These are phyloP conservation scores for Taurulus bubalis DNA, from an alignment of 2,113 vertebrate genomes.

Conservation along the genomic window DNA sequence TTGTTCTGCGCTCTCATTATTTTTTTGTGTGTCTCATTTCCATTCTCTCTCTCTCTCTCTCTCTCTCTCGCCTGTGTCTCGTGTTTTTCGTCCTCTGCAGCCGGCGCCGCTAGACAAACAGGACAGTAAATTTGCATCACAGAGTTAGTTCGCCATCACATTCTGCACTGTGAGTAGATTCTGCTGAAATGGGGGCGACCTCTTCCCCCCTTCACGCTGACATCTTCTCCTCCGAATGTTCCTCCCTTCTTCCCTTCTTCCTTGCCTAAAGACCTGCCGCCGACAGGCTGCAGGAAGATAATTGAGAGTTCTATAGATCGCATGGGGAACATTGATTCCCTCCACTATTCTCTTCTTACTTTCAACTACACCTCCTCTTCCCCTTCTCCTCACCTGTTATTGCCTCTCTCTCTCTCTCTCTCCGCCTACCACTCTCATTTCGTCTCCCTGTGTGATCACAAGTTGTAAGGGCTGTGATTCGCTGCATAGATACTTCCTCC, in stretches of 20 bases:
- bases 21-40: constrained; percentile 47
- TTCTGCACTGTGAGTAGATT: constrained; percentile 45
- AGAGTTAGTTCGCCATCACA: constrained; percentile 40
- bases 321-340: constrained; percentile 74
- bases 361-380: constrained; percentile 48
- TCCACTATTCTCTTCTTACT: constrained; percentile 58
- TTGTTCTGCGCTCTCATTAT: constrained; percentile 1
- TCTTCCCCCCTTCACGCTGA: constrained; percentile 11
- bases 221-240: constrained; percentile 46
- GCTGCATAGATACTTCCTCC: constrained; percentile 71
- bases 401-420: constrained; percentile 12
- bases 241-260: constrained; percentile 21
- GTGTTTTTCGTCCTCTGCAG: constrained; percentile 58
- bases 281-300: constrained; percentile 75
- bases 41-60: constrained; percentile 14
- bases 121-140: constrained; percentile 64
- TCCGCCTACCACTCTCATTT: constrained; percentile 36
- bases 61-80: constrained; percentile 20
- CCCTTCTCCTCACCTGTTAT: constrained; percentile 48
- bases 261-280: constrained; percentile 69
- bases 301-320: constrained; percentile 80
- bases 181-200: constrained; percentile 40
- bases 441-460: constrained; percentile 65
- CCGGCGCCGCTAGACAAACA: constrained; percentile 54
- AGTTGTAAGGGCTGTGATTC: constrained; percentile 67